These are phyloP conservation scores for Vulpes vulpes DNA, from an alignment of 2,113 vertebrate species.

Conservation along the genomic window DNA sequence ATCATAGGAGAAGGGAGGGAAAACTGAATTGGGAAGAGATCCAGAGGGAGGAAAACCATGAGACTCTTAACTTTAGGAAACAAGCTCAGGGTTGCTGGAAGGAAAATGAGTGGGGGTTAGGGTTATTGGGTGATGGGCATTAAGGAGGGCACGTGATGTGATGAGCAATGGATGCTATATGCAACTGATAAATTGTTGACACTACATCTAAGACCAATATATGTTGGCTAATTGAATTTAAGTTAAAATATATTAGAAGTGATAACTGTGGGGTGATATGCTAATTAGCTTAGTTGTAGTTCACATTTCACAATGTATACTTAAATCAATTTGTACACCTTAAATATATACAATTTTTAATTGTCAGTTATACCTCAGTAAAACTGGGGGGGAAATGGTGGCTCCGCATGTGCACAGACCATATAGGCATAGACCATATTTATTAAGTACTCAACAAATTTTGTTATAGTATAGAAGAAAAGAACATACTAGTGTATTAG, in stretches of 20 bases:
- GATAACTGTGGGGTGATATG: neutral
- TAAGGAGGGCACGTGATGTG: too few species aligned
- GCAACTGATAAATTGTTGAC: too few species aligned
- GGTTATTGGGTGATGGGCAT: too few species aligned
- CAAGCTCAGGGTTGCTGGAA: too few species aligned
- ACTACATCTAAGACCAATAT: too few species aligned
- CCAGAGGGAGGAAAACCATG: too few species aligned
- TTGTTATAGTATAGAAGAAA: neutral
- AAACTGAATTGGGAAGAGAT: too few species aligned
- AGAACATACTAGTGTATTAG: neutral
- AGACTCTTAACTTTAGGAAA: too few species aligned
- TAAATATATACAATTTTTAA: neutral
- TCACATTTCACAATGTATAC: neutral
- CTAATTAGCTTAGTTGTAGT: neutral
- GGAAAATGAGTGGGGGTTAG: too few species aligned
- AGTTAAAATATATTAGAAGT: neutral
- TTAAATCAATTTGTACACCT: neutral
- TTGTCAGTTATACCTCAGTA: neutral
- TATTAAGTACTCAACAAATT: neutral
- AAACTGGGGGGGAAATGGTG: neutral
- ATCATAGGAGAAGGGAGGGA: too few species aligned
- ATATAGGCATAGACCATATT: neutral
- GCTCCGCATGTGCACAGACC: neutral
- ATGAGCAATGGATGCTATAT: too few species aligned
- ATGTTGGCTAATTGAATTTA: too few species aligned